Percentiles rank a stretch among this genome's conserved stretches.
Evolutionary conservation across 2,888 invertebrate genomes (phyloP).

Genomic region (Orgyia antiqua): DNA sequence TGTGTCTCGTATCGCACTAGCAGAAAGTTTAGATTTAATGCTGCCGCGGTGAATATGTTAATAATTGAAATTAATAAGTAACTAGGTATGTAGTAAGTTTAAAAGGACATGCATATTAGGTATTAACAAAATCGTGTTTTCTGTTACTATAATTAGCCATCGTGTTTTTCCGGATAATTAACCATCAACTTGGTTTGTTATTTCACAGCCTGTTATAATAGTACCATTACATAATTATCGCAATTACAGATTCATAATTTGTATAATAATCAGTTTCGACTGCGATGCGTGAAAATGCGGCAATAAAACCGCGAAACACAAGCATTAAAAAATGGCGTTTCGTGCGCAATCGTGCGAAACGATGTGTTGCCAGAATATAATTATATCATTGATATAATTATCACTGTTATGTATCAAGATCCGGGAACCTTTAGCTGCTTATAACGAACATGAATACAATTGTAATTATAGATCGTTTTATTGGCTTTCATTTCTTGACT

Average conservation of each 20-base stretch:
- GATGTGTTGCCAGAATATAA: slow-evolving; percentile 24
- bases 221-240: slow-evolving; percentile 34
- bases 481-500: too few species aligned
- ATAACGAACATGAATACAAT: too few species aligned
- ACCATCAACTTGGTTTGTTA: slow-evolving; percentile 8
- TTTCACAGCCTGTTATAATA: slow-evolving; percentile 9
- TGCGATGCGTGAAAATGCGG: slow-evolving; percentile 23
- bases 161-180: slow-evolving; percentile 18
- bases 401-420: slow-evolving; percentile 28
- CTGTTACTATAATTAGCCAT: too few species aligned
- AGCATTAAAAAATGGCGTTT: slow-evolving; percentile 11
- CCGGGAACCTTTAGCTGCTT: slow-evolving; percentile 30
- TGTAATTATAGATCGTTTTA: too few species aligned
- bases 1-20: too few species aligned
- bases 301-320: slow-evolving; percentile 4
- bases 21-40: too few species aligned
- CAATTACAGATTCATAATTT: slow-evolving; percentile 29
- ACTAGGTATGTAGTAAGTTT: too few species aligned
- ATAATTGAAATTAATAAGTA: too few species aligned
- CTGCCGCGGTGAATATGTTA: too few species aligned
- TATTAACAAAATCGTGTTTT: too few species aligned
- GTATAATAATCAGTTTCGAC: slow-evolving; percentile 18
- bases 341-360: slow-evolving; percentile 39
- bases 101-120: too few species aligned
- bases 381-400: too few species aligned